Percentiles rank a stretch among this genome's conserved stretches.
Conservation (phyloP, 2,113 vertebrate species). For the Ochotona princeps region DNA sequence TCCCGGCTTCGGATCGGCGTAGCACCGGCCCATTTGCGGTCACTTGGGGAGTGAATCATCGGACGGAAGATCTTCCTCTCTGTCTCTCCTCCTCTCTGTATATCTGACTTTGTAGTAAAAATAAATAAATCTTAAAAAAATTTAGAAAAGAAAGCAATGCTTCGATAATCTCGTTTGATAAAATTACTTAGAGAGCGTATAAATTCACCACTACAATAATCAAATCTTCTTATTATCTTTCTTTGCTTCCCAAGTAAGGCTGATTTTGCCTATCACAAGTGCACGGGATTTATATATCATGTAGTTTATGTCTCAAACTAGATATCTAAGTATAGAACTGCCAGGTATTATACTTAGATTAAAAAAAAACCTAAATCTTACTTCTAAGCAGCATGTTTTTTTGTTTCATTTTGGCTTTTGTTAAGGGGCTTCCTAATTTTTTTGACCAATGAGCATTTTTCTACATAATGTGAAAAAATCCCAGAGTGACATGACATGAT, state of each 20-base stretch:
- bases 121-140: too few relatives aligned
- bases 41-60: too few relatives aligned
- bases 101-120: too few relatives aligned
- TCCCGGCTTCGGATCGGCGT: too few relatives aligned
- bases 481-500: background rate
- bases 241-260: background rate
- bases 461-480: constrained; percentile 13
- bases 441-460: background rate
- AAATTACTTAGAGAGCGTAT: background rate
- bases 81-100: too few relatives aligned
- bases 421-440: constrained; percentile 8
- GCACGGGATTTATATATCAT: constrained; percentile 8
- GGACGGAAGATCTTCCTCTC: too few relatives aligned
- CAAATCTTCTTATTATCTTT: constrained; percentile 29
- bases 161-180: too few relatives aligned
- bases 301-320: background rate
- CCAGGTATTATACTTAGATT: too few relatives aligned
- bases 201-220: constrained; percentile 22
- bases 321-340: background rate
- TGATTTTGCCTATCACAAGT: background rate
- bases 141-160: too few relatives aligned
- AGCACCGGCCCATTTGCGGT: too few relatives aligned
- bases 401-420: constrained; percentile 35
- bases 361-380: background rate
- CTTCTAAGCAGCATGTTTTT: background rate